phyloP scores from a whole-genome alignment of 1,140 invertebrate species.

The Drosophila navojoa region DNA sequence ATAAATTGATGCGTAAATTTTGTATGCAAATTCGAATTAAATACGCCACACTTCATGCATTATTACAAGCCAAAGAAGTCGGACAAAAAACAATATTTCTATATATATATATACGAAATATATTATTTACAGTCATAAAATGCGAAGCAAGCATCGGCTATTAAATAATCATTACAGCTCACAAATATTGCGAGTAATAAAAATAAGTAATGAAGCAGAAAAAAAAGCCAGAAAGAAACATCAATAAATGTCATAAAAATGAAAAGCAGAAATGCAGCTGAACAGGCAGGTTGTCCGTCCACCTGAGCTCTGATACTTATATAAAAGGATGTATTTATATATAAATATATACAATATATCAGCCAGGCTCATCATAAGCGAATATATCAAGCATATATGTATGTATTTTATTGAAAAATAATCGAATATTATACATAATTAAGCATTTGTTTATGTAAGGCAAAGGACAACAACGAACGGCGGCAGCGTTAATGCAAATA shows the following conservation, averaged over 20 bases:
- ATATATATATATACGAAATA: conserved; percentile 21
- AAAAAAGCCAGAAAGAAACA: conserved; percentile 2
- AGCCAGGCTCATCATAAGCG: background rate
- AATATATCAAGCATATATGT: background rate
- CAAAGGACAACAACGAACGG: background rate
- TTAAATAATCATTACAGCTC: conserved; percentile 72
- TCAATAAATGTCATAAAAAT: conserved; percentile 47
- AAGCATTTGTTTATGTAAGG: conserved; percentile 12
- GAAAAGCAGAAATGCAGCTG: conserved; percentile 26
- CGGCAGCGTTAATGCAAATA: background rate
- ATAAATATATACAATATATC: conserved; percentile 3
- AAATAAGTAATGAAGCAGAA: conserved; percentile 11
- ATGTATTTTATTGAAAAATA: conserved; percentile 18
- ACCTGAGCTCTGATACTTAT: conserved; percentile 8
- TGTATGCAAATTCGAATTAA: conserved; percentile 75
- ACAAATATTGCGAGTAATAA: conserved; percentile 67
- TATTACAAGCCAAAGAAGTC: conserved; percentile 40
- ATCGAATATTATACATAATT: conserved; percentile 34
- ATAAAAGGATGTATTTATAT: conserved; percentile 5
- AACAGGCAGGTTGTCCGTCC: background rate
- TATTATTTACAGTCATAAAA: conserved; percentile 52
- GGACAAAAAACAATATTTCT: background rate
- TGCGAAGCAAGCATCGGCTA: conserved; percentile 50
- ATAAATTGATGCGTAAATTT: conserved; percentile 66
- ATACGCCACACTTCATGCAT: conserved; percentile 63